These are phyloP conservation scores for Plectus sambesii DNA, from an alignment of 1,140 invertebrate genomes.

Conservation along the genomic window DNA sequence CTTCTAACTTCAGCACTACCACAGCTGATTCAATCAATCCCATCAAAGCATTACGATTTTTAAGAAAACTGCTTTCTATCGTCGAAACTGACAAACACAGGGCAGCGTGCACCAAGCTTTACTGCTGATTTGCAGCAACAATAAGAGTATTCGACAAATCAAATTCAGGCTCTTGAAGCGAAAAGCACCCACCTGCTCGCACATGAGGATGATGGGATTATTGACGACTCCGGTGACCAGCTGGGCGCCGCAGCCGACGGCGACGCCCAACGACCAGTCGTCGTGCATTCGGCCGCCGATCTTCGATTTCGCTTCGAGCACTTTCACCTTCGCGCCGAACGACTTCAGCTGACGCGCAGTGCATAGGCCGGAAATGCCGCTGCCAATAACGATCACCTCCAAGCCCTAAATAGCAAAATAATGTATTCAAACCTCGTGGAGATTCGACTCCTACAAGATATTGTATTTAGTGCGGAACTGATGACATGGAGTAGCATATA, in stretches of 20 bases:
- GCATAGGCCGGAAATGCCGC: slow-evolving; percentile 48
- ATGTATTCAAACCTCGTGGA: no score
- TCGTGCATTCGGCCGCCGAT: slow-evolving; percentile 50
- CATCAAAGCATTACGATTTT: slow-evolving; percentile 2
- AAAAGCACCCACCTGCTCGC: slow-evolving; percentile 47
- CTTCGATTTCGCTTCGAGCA: slow-evolving; percentile 48
- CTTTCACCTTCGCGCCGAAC: slow-evolving; percentile 47
- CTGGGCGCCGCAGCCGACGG: no score
- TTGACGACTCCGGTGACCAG: slow-evolving; percentile 49
- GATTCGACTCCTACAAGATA: no score
- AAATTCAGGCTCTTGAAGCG: no score
- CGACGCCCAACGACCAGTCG: slow-evolving; percentile 38
- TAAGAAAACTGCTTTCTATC: no score
- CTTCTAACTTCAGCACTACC: slow-evolving; percentile 2
- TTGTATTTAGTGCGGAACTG: no score
- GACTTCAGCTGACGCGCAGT: slow-evolving; percentile 49
- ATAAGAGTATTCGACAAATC: no score
- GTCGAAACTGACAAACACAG: no score
- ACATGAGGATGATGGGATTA: slow-evolving; percentile 50
- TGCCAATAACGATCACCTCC: slow-evolving; percentile 49
- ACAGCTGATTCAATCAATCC: slow-evolving; percentile 12
- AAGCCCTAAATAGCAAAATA: no score
- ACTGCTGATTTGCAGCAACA: no score
- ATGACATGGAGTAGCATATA: no score
- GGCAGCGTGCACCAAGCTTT: no score